Base-by-base conservation (phyloP, 2,113 vertebrate species). In the Apodemus sylvaticus region DNA sequence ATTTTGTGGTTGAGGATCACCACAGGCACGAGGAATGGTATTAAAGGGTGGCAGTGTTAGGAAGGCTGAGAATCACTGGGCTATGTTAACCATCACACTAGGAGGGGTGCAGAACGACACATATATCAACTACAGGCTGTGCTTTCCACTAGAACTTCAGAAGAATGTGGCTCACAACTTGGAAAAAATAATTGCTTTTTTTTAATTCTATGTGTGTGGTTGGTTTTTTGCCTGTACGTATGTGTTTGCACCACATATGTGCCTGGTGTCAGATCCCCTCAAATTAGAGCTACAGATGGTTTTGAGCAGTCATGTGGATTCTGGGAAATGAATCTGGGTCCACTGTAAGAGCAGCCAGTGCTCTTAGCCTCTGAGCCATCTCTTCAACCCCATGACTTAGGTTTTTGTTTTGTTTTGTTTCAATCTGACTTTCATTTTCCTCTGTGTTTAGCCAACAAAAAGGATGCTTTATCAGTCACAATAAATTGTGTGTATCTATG, bases 61-160 rank as follows among this genome's bases (percentile, higher is more conserved):
- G 70, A 22, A 73, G 17, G 19, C 7, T 39, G 70, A 39, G 19
- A 39, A 39, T 10, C 70, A 39, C 70, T 73, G n/a, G 19, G 17
- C n/a, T 73, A 22, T 10, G 48, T 53, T 20, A 53, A 53, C 7
- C 19, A n/a, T n/a, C 11, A 53, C 34, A 53, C 31, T 22, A 70
- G 64, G 0, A 3, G 14, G n/a, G 6, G 42, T 45, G 4, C 1
- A 14, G 24, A 0, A 48, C 19, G 1, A 45, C 2, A 34, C 0
- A 7, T 3, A 58, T 19, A 62, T 29, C 55, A 62, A 22, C 20
- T 42, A 16, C 39, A 86, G 60, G 39, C 16, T 2, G 0, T 0
- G 3, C 3, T 9, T 71, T 39, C 34, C 48, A 20, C 45, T 1
- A 0, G 9, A 1, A 5, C 31, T 39, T 68, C 19, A 0, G 13